These are phyloP conservation scores for Tragelaphus scriptus DNA, from an alignment of 2,113 vertebrate genomes.

Conservation along the genomic window DNA sequence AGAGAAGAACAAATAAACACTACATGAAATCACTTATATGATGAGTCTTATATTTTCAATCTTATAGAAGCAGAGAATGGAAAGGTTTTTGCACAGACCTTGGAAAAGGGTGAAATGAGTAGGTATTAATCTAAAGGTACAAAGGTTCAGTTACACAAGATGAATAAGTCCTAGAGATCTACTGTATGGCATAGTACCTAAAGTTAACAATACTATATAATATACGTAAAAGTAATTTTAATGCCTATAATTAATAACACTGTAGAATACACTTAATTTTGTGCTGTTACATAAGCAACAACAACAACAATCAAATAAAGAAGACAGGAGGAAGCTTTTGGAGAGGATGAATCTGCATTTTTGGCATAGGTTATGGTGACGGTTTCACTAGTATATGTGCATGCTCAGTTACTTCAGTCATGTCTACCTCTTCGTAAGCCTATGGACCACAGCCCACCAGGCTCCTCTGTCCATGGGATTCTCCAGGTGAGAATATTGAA, in stretches of 20 bases:
- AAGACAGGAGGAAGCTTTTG: neutral
- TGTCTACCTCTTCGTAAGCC: fast-evolving
- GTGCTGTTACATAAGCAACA: neutral
- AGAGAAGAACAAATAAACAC: neutral
- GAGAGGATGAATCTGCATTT: neutral
- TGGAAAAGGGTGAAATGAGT: neutral
- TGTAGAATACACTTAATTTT: neutral
- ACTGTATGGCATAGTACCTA: neutral
- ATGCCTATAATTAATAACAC: neutral
- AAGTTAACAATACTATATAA: neutral
- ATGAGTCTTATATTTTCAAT: neutral
- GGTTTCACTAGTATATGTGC: neutral
- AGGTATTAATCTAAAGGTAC: neutral
- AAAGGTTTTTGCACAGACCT: neutral
- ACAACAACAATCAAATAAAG: neutral
- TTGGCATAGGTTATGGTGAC: neutral
- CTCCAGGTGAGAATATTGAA: neutral
- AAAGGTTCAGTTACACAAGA: neutral
- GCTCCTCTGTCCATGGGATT: neutral
- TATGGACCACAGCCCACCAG: fast-evolving
- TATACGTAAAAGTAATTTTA: fast-evolving
- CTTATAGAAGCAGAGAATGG: neutral
- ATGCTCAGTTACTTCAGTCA: neutral
- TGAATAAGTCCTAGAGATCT: neutral
- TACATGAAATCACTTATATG: neutral